phyloP scores from a whole-genome alignment of 2,888 invertebrate species.

The Argyra leucocephala region DNA sequence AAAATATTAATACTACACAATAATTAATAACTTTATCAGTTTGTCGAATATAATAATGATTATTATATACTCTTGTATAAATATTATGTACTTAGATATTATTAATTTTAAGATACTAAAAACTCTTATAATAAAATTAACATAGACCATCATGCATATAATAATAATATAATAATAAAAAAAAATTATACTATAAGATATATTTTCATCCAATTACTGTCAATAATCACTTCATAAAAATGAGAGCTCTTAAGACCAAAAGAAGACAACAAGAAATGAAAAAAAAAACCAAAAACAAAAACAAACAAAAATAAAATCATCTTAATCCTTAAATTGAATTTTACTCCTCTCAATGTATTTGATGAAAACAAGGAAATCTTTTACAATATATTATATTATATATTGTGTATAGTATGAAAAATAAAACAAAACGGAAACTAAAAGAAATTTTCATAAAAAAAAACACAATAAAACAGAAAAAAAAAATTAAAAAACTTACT shows the following conservation, averaged over 20 bases:
- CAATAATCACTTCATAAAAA: constrained; percentile 3
- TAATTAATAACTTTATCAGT: constrained; percentile 3
- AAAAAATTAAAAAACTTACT: no score
- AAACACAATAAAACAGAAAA: no score
- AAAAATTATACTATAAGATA: neutral
- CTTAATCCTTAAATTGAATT: neutral
- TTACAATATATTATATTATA: no score
- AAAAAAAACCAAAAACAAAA: no score
- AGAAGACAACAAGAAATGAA: neutral
- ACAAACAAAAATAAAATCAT: no score
- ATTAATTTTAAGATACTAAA: neutral
- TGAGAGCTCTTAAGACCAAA: neutral
- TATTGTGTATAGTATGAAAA: no score
- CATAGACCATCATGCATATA: neutral
- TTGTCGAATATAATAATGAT: neutral
- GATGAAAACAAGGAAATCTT: no score
- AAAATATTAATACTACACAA: neutral
- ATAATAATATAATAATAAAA: neutral
- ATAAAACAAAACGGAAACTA: no score
- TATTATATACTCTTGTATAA: neutral
- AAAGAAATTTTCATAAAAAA: no score
- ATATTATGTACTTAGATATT: neutral
- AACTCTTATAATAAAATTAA: neutral
- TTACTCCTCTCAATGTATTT: neutral
- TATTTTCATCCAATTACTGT: constrained; percentile 1